Conservation (phyloP, 2,888 invertebrate genomes). For the Acronicta leporina region DNA sequence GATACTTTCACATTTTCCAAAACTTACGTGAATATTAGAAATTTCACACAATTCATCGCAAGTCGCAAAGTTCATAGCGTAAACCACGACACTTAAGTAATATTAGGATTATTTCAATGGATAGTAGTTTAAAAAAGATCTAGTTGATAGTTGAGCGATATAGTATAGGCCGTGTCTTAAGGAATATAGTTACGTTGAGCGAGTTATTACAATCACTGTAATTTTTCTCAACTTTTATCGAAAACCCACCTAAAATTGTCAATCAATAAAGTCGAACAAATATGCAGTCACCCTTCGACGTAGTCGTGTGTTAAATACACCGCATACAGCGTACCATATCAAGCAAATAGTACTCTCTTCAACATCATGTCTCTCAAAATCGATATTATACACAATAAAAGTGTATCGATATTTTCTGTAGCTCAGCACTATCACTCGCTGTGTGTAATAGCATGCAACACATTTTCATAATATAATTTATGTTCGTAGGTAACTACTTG, state of each 20-base stretch:
- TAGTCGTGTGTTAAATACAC: conserved; percentile 6
- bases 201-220: conserved; percentile 7
- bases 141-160: conserved; percentile 27
- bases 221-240: not conserved
- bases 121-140: not conserved
- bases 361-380: not conserved
- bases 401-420: too few relatives aligned
- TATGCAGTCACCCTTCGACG: not conserved
- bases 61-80: too few relatives aligned
- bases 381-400: too few relatives aligned
- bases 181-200: conserved; percentile 33
- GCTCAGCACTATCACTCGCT: too few relatives aligned
- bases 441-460: too few relatives aligned
- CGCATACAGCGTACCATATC: conserved; percentile 2
- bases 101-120: not conserved
- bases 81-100: not conserved
- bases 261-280: not conserved
- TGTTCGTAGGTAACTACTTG: too few relatives aligned
- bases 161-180: conserved; percentile 40
- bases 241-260: too few relatives aligned
- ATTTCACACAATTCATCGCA: not conserved
- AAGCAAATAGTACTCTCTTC: not conserved
- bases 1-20: not conserved
- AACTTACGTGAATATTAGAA: not conserved
- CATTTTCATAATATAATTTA: too few relatives aligned